Evolutionary conservation across 2,888 invertebrate genomes (phyloP).

Genomic region (Agrochola macilenta): DNA sequence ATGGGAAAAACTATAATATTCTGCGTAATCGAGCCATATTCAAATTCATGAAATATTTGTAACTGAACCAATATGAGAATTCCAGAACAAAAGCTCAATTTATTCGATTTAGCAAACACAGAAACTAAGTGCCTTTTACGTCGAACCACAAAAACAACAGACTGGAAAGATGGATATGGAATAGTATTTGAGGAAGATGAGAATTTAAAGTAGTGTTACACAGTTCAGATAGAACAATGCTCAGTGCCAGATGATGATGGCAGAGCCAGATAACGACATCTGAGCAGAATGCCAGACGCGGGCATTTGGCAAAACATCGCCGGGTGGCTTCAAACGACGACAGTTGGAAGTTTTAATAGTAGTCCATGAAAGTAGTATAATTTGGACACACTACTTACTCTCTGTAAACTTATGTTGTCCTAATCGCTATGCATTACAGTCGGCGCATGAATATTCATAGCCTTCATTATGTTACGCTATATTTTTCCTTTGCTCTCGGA

Average conservation of each 20-base stretch:
- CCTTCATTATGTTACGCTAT: slow-evolving; percentile 44
- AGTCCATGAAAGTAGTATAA: slow-evolving; percentile 23
- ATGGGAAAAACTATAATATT: not conserved
- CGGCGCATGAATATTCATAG: slow-evolving; percentile 49
- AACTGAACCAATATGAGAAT: not conserved
- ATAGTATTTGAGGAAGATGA: slow-evolving; percentile 14
- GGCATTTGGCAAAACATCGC: slow-evolving; percentile 30
- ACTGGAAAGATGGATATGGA: slow-evolving; percentile 9
- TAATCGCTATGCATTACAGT: slow-evolving; percentile 45
- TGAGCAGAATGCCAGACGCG: slow-evolving; percentile 38
- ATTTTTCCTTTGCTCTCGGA: slow-evolving; percentile 45
- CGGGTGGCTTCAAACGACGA: slow-evolving; percentile 27
- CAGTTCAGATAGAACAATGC: slow-evolving; percentile 5
- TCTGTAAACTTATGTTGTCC: slow-evolving; percentile 40
- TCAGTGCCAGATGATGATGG: slow-evolving; percentile 44
- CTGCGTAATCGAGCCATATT: too few relatives aligned
- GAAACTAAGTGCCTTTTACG: slow-evolving; percentile 8
- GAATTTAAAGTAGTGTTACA: slow-evolving; percentile 32
- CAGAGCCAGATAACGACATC: slow-evolving; percentile 35
- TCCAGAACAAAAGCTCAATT: not conserved
- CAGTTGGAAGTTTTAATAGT: slow-evolving; percentile 43
- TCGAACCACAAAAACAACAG: not conserved
- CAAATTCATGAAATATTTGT: not conserved
- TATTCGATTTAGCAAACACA: not conserved
- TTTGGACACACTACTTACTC: slow-evolving; percentile 11